phyloP scores from a whole-genome alignment of 2,888 invertebrate genomes.

The Drosophila cyrtoloma region DNA sequence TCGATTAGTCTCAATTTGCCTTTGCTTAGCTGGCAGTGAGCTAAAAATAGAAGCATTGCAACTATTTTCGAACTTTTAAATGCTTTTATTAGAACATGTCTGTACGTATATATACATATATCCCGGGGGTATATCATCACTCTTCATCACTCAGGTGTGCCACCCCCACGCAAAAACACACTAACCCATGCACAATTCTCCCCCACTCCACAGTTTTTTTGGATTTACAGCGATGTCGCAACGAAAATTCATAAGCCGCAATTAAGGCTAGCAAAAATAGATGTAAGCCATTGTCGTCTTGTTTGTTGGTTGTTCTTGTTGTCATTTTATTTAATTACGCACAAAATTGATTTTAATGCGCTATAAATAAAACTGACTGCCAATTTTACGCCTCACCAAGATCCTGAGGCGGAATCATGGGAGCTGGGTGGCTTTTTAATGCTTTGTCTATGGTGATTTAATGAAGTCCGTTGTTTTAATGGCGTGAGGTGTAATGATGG shows the following conservation, averaged over 20 bases:
- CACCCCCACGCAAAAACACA: not conserved
- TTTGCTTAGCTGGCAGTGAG: not conserved
- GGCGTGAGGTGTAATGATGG: not conserved
- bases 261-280: conserved; percentile 62
- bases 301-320: conserved; percentile 20
- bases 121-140: not conserved
- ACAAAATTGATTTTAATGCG: conserved; percentile 76
- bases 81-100: not conserved
- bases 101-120: not conserved
- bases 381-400: conserved; percentile 61
- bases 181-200: not conserved
- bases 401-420: not conserved
- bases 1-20: conserved; percentile 36
- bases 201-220: not conserved
- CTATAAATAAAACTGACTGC: conserved; percentile 72
- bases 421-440: conserved; percentile 25
- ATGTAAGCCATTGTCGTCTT: conserved; percentile 24
- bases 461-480: conserved; percentile 66
- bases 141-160: conserved; percentile 5
- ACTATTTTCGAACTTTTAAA: conserved; percentile 32
- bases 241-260: conserved; percentile 47
- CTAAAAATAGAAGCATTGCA: conserved; percentile 31
- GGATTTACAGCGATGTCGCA: conserved; percentile 16
- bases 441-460: conserved; percentile 54
- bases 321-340: conserved; percentile 64